phyloP scores from a whole-genome alignment of 2,113 vertebrate species.

The Athene cunicularia region DNA sequence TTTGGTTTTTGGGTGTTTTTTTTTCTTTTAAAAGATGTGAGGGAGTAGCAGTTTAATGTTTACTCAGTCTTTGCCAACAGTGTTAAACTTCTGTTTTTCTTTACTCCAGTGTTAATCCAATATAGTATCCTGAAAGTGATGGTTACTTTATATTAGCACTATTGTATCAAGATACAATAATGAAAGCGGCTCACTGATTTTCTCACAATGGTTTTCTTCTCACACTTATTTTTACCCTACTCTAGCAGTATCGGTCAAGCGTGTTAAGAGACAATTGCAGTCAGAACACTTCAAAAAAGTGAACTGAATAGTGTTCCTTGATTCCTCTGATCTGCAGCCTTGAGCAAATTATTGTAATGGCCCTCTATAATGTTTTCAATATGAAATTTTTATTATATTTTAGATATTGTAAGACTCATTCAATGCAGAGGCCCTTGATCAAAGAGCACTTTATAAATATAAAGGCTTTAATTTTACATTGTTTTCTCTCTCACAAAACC shows the following conservation, averaged over 20 bases:
- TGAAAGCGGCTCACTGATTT: neutral
- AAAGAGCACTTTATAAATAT: neutral
- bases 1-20: neutral
- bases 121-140: neutral
- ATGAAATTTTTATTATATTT: neutral
- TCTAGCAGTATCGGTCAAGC: neutral
- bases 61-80: neutral
- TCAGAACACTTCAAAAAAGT: neutral
- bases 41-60: neutral
- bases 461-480: slow-evolving; percentile 28
- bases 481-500: neutral
- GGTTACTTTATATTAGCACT: neutral
- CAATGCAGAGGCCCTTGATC: neutral
- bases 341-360: slow-evolving; percentile 3
- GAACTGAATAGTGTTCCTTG: neutral
- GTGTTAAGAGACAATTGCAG: neutral
- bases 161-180: neutral
- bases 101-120: neutral
- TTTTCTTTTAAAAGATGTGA: neutral
- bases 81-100: neutral
- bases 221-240: neutral
- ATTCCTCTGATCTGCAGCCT: slow-evolving; percentile 11
- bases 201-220: neutral
- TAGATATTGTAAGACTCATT: neutral
- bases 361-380: neutral